Evolutionary conservation across 2,113 vertebrate species (phyloP).

Genomic region (Proteles cristata): DNA sequence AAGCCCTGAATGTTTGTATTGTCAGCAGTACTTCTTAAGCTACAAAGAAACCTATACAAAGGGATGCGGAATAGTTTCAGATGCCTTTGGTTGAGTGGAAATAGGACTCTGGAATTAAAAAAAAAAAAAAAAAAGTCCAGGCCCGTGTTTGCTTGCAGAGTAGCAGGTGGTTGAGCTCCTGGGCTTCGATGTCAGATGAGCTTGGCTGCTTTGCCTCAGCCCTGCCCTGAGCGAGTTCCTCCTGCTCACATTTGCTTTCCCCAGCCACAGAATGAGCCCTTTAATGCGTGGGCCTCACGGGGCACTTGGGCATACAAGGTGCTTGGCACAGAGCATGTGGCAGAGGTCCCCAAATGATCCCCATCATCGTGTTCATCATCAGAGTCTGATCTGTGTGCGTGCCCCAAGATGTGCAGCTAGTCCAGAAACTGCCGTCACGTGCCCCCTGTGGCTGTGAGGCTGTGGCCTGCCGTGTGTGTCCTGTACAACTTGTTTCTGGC

Average conservation of each 20-base stretch:
- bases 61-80: neutral
- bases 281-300: neutral
- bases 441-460: neutral
- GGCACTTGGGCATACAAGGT: neutral
- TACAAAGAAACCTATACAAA: neutral
- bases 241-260: neutral
- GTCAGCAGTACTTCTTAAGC: neutral
- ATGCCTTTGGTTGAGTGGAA: neutral
- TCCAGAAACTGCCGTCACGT: neutral
- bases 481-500: neutral
- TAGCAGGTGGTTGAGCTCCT: neutral
- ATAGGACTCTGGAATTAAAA: neutral
- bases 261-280: neutral
- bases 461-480: rapidly evolving
- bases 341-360: neutral
- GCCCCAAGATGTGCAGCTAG: neutral
- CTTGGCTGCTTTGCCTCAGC: neutral
- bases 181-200: neutral
- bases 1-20: neutral
- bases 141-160: neutral
- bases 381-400: neutral
- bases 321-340: neutral
- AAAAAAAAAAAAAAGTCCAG: neutral
- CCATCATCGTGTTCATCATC: neutral
- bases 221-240: neutral